Base-by-base conservation (phyloP, 2,888 invertebrate genomes). In the Melanotus villosus region DNA sequence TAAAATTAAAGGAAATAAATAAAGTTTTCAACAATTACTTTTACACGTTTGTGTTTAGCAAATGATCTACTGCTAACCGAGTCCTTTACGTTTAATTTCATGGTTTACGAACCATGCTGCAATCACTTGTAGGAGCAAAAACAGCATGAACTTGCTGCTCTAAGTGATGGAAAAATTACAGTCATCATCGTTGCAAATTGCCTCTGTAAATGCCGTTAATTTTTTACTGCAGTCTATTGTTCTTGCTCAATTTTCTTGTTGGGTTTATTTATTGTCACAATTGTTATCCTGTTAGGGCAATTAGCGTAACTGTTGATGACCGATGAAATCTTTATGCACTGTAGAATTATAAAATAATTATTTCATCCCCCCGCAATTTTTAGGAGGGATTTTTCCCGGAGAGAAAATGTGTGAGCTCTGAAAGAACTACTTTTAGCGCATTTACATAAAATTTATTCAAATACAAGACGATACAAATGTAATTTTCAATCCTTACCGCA, bases 401-500 rank as follows among this genome's bases (percentile, higher is more conserved):
- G 12, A 56, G 56, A 52, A 21, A 58, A 58, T 60, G 64, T 45
- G 32, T 14, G 59, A 57, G 47, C 36, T 12, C 57, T 6, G 41
- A n/a, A 69, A 50, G 54, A 60, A 56, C 59, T 54, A 52, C 63
- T 50, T 63, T 64, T 50, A 63, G 60, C 30, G 63, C 71, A 79
- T 78, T 78, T 78, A 71, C 78, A 79, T 79, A 76, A 71, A 77
- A 72, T 75, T 76, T 76, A 70, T 76, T 74, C 75, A 72, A 70
- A 76, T 67, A 71, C 68, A 73, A 74, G 73, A 74, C 77, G 78
- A 78, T 77, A 77, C 75, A 77, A 76, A 75, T 72, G 75, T 75
- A 77, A 78, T 78, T 78, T 76, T 76, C 73, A 75, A 75, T 73
- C 76, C 76, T 77, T 74, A 74, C 76, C 73, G 72, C 76, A 76